Evolutionary conservation across 2,888 invertebrate species (phyloP).

Genomic region (Pheosia tremula): DNA sequence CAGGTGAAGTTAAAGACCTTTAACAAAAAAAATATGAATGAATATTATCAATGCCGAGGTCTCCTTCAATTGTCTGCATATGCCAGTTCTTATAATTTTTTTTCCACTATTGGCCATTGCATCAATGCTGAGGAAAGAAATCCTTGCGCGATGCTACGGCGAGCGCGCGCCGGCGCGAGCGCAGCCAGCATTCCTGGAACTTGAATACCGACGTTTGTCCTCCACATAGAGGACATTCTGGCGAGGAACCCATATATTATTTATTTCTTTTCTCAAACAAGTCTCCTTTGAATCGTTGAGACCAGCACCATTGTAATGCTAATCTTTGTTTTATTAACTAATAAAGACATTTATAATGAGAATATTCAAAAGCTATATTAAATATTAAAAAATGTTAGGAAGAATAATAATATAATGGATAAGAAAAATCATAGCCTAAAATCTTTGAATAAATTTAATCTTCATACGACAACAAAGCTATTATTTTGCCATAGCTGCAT

Average conservation of each 20-base stretch:
- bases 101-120: constrained; percentile 42
- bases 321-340: too few species aligned
- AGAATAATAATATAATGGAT: too few species aligned
- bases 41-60: constrained; percentile 22
- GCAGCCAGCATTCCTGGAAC: constrained; percentile 52
- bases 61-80: constrained; percentile 2
- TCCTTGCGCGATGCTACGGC: constrained; percentile 16
- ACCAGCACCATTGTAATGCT: not conserved
- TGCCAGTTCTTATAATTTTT: constrained; percentile 50
- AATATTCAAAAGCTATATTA: too few species aligned
- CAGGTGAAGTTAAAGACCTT: too few species aligned
- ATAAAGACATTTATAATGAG: too few species aligned
- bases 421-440: not conserved
- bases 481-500: constrained; percentile 19
- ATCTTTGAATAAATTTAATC: not conserved
- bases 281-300: not conserved
- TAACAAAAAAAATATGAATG: constrained; percentile 19
- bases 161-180: constrained; percentile 22
- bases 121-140: constrained; percentile 25
- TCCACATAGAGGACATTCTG: constrained; percentile 37
- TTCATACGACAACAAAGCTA: constrained; percentile 1
- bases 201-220: constrained; percentile 48
- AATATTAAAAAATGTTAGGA: too few species aligned
- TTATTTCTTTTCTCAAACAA: constrained; percentile 26
- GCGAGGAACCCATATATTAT: constrained; percentile 28